Evolutionary conservation across 2,888 invertebrate genomes (phyloP).

Genomic region (Timema podura): DNA sequence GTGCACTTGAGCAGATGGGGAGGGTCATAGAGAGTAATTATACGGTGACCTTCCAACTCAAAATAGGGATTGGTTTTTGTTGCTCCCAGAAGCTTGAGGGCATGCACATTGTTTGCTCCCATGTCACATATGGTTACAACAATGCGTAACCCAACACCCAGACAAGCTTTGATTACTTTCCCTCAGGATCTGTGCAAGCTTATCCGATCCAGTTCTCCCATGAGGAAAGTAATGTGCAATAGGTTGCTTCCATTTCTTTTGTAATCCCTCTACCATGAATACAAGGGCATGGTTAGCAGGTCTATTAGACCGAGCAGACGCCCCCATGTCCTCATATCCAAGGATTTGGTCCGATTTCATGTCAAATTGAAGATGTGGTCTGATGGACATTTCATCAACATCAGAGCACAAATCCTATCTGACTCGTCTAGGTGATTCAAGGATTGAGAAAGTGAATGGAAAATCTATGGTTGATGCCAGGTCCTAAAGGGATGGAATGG

Average conservation of each 20-base stretch:
- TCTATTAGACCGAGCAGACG: not conserved
- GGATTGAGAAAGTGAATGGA: not conserved
- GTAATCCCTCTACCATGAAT: constrained; percentile 17
- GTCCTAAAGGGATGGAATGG: too few species aligned
- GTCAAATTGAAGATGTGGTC: constrained; percentile 4
- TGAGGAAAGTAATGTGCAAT: constrained; percentile 14
- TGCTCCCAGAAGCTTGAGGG: not conserved
- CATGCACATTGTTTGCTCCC: constrained; percentile 1
- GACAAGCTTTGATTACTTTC: not conserved
- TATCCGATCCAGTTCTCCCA: not conserved
- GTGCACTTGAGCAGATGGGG: not conserved
- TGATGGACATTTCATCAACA: constrained; percentile 21
- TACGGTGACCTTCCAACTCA: not conserved
- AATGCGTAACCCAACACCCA: not conserved
- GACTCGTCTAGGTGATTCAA: not conserved
- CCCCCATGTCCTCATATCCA: constrained; percentile 18
- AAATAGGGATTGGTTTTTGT: not conserved
- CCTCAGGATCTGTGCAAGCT: not conserved
- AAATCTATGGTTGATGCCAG: too few species aligned
- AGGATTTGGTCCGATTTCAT: constrained; percentile 3
- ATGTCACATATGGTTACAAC: not conserved
- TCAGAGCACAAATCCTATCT: constrained; percentile 16
- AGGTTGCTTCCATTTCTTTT: constrained; percentile 17
- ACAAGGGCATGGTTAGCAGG: constrained; percentile 18
- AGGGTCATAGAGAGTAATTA: not conserved